phyloP scores from a whole-genome alignment of 2,113 vertebrate genomes.

The Carlito syrichta region DNA sequence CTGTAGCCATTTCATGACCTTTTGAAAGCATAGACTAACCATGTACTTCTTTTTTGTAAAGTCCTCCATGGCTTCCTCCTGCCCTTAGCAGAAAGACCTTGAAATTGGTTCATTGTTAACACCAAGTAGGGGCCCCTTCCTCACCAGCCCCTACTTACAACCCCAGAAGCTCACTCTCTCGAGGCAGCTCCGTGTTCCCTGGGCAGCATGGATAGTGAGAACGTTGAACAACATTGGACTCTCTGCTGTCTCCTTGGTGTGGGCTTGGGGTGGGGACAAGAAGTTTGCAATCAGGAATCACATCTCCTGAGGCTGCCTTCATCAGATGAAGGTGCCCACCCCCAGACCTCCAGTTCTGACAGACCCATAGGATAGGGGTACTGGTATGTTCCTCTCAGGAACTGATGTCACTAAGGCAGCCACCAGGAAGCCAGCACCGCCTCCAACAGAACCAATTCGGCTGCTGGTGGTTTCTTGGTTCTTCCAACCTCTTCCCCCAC shows the following conservation, averaged over 20 bases:
- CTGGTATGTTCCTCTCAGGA: not conserved
- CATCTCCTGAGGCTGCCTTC: not conserved
- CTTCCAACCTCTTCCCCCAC: not conserved
- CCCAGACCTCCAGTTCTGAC: not conserved
- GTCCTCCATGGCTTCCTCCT: not conserved
- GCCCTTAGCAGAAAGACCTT: not conserved
- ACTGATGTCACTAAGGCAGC: not conserved
- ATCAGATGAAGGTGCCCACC: accelerated
- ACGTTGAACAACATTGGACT: not conserved
- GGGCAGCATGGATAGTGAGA: not conserved
- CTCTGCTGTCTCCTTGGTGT: not conserved
- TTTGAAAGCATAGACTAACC: not conserved
- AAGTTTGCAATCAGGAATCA: not conserved
- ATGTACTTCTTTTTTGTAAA: not conserved
- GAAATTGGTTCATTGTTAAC: not conserved
- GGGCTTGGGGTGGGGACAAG: not conserved
- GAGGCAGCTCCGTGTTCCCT: not conserved
- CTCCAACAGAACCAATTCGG: not conserved
- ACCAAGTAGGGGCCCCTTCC: not conserved
- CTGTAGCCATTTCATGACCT: not conserved
- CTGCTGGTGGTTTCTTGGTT: not conserved
- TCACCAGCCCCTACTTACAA: not conserved
- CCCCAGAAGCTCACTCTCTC: not conserved
- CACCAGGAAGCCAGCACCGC: not conserved
- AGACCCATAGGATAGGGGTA: not conserved